Conservation (phyloP, 1,140 invertebrate species). For the Platyura marginata region DNA sequence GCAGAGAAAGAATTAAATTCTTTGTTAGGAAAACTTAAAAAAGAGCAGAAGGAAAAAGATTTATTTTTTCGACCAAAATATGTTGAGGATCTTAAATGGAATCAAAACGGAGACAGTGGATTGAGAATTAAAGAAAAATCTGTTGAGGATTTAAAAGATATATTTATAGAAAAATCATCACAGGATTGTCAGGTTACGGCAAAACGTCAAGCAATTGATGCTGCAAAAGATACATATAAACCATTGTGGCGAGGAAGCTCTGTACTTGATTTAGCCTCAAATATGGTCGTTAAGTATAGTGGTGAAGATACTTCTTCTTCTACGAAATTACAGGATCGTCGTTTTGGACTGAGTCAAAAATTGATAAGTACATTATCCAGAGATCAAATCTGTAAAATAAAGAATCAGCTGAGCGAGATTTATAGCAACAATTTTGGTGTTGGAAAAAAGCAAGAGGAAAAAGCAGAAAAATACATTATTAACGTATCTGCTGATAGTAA, state of each 20-base stretch:
- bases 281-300: slow-evolving; percentile 34
- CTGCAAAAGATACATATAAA: slow-evolving; percentile 49
- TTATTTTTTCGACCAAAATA: slow-evolving; percentile 62
- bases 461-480: slow-evolving; percentile 33
- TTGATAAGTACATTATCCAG: slow-evolving; percentile 69
- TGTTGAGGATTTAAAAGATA: slow-evolving; percentile 62
- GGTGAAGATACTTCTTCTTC: slow-evolving; percentile 11
- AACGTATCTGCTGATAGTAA: slow-evolving; percentile 29
- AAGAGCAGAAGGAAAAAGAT: slow-evolving; percentile 63
- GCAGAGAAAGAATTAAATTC: slow-evolving; percentile 64
- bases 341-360: slow-evolving; percentile 44
- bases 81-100: slow-evolving; percentile 49
- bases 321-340: slow-evolving; percentile 16
- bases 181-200: slow-evolving; percentile 7
- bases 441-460: neutral
- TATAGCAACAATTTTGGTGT: slow-evolving; percentile 36
- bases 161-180: slow-evolving; percentile 32
- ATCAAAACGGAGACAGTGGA: slow-evolving; percentile 49
- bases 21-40: slow-evolving; percentile 57
- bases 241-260: slow-evolving; percentile 68
- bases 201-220: slow-evolving; percentile 23
- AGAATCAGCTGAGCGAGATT: slow-evolving; percentile 64
- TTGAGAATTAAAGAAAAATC: slow-evolving; percentile 69
- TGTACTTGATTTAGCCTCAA: slow-evolving; percentile 53
- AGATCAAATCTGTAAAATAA: slow-evolving; percentile 65